Conservation (phyloP, 1,140 invertebrate genomes). For the Sycophaga agraensis region DNA sequence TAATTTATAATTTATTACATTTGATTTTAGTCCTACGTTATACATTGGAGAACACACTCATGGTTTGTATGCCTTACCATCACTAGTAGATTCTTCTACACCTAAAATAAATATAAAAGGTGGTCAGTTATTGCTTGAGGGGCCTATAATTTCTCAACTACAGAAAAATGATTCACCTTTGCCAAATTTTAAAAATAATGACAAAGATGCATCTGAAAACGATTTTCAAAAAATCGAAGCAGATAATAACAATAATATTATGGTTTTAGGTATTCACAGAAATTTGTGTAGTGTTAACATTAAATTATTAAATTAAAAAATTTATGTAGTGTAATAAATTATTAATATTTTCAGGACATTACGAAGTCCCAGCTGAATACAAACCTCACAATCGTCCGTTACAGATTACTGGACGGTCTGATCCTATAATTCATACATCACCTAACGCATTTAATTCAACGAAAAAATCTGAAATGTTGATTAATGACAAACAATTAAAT, state of each 20-base stretch:
- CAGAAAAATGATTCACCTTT: conserved; percentile 38
- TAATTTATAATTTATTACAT: neutral
- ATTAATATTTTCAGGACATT: conserved; percentile 65
- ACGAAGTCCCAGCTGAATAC: conserved; percentile 68
- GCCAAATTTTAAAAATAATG: neutral
- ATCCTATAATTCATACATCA: conserved; percentile 49
- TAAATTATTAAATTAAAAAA: neutral
- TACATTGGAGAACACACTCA: conserved; percentile 90
- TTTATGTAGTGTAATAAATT: neutral
- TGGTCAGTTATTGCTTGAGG: conserved; percentile 69
- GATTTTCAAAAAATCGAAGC: conserved; percentile 36
- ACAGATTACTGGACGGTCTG: conserved; percentile 61
- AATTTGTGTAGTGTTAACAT: neutral
- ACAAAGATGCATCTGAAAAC: conserved; percentile 34
- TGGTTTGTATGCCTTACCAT: conserved; percentile 88
- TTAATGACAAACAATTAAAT: conserved; percentile 25
- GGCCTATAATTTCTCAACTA: conserved; percentile 58
- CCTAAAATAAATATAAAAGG: conserved; percentile 69
- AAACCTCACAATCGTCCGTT: conserved; percentile 52
- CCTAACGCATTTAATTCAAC: conserved; percentile 13
- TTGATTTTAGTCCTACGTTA: conserved; percentile 76
- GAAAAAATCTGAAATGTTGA: neutral
- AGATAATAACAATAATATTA: conserved; percentile 39
- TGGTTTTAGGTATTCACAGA: conserved; percentile 36
- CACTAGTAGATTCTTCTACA: conserved; percentile 83